These are phyloP conservation scores for Bathynomus jamesi DNA, from an alignment of 1,140 invertebrate species.

Conservation along the genomic window DNA sequence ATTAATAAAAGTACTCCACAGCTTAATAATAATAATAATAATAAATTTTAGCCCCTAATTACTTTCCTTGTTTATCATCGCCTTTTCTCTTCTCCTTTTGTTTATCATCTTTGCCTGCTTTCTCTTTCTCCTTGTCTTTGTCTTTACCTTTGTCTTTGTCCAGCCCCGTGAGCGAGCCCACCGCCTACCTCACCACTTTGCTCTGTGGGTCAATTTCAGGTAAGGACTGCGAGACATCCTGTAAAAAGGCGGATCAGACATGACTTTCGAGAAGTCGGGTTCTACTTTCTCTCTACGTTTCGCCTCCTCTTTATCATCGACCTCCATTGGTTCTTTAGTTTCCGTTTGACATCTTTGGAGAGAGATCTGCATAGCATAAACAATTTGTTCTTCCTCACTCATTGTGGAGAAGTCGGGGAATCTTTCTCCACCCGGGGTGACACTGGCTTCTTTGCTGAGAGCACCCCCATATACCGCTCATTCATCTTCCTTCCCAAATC, in stretches of 20 bases:
- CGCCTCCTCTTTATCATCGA: constrained; percentile 39
- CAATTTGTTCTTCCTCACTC: constrained; percentile 97
- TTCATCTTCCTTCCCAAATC: constrained; percentile 52
- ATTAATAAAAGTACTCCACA: no score
- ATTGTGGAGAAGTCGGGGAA: constrained; percentile 74
- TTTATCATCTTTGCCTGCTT: constrained; percentile 9
- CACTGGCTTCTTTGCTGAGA: constrained; percentile 22
- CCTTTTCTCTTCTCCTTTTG: background rate
- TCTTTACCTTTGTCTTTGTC: constrained; percentile 29
- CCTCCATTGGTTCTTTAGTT: constrained; percentile 36
- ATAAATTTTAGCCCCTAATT: no score
- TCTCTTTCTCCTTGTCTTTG: constrained; percentile 29
- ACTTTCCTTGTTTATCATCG: background rate
- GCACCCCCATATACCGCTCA: constrained; percentile 17
- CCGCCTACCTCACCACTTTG: constrained; percentile 79
- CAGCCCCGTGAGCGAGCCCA: constrained; percentile 49
- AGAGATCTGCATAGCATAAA: constrained; percentile 97
- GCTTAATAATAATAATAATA: no score
- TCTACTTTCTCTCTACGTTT: constrained; percentile 33
- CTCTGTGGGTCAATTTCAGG: constrained; percentile 87
- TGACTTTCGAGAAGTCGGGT: constrained; percentile 76
- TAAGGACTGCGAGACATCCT: constrained; percentile 85
- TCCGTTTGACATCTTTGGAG: constrained; percentile 62
- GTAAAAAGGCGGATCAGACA: constrained; percentile 87
- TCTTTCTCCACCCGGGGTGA: constrained; percentile 39